Base-by-base conservation (phyloP, 2,888 invertebrate genomes). In the Myathropa florea region DNA sequence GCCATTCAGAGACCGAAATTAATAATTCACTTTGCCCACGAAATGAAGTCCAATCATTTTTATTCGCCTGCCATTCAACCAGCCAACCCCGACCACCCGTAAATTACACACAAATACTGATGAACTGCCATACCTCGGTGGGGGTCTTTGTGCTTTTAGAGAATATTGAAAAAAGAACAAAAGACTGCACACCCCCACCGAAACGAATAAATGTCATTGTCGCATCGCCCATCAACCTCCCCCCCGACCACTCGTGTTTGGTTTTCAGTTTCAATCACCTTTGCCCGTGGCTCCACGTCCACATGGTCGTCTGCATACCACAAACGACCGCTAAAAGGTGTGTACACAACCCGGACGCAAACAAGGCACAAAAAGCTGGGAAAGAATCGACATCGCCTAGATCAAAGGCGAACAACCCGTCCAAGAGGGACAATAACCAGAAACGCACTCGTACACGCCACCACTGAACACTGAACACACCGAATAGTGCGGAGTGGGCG, bases 401-500 rank as follows among this genome's bases (percentile, higher is more conserved):
- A 57, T 57, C 57, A 57, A 57, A 57, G 57, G 57, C 57, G 57
- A 24, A 23, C 24, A 10, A 10, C 23, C 57, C 57, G 46, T 18
- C 18, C 18, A 7, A n/a, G 23, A 57, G 57, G 77, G 82, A 85
- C 82, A 85, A 77, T 85, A 85, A 85, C 85, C 85, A 85, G 85
- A 78, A 60, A 77, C 82, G 23, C 68, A 65, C 60, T 63, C 23
- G 36, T 57, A 65, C 26, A 67, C 28, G 33, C 30, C 33, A 7
- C 23, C 24, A 63, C 79, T 18, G 18, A n/a, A 18, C 46, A 39
- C 26, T n/a, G 2, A 46, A 46, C 61, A 61, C 18, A 65, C 60
- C 68, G 70, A 79, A 72, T 83, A 30, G 30, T 7, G 0, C 2
- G 12, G 33, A 18, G 18, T 18, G 18, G 46, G 18, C 18, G 46